Conservation (phyloP, 92 coral and sea anemone species). For the Zoanthus gigantus region DNA sequence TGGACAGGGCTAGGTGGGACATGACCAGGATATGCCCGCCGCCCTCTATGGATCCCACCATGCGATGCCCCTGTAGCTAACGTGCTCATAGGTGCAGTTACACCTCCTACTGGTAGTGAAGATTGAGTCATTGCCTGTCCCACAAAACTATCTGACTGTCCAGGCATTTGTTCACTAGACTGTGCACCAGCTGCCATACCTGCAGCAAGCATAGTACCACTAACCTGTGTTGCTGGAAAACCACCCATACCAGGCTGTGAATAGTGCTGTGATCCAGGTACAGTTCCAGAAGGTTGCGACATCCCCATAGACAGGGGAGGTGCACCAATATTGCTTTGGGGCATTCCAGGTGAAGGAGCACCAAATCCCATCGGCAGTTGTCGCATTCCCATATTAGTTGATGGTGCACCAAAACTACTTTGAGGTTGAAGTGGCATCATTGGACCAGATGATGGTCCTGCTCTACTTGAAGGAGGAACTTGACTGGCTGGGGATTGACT, state of each 20-base stretch:
- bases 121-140: slow-evolving; percentile 63
- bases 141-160: slow-evolving; percentile 56
- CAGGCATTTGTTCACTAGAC: slow-evolving; percentile 42
- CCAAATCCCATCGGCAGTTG: slow-evolving; percentile 56
- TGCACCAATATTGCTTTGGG: slow-evolving; percentile 36
- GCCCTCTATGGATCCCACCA: slow-evolving; percentile 69
- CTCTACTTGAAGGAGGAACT: slow-evolving; percentile 41
- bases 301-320: slow-evolving; percentile 65
- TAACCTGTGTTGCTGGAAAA: slow-evolving; percentile 84
- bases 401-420: slow-evolving; percentile 28
- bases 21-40: slow-evolving; percentile 72
- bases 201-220: slow-evolving; percentile 47
- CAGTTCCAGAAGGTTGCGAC: slow-evolving; percentile 59
- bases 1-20: slow-evolving; percentile 66
- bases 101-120: slow-evolving; percentile 48
- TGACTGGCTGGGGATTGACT: slow-evolving; percentile 22
- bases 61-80: slow-evolving; percentile 53
- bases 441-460: slow-evolving; percentile 29
- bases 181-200: background rate
- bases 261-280: slow-evolving; percentile 65
- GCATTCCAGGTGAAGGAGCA: slow-evolving; percentile 55
- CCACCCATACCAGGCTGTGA: slow-evolving; percentile 66
- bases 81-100: slow-evolving; percentile 42
- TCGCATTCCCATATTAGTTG: slow-evolving; percentile 54
- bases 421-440: slow-evolving; percentile 19